A percentile compares a stretch with the other conserved stretches of the same genome.
Conservation (phyloP, 2,113 vertebrate genomes). For the Pavo muticus region DNA sequence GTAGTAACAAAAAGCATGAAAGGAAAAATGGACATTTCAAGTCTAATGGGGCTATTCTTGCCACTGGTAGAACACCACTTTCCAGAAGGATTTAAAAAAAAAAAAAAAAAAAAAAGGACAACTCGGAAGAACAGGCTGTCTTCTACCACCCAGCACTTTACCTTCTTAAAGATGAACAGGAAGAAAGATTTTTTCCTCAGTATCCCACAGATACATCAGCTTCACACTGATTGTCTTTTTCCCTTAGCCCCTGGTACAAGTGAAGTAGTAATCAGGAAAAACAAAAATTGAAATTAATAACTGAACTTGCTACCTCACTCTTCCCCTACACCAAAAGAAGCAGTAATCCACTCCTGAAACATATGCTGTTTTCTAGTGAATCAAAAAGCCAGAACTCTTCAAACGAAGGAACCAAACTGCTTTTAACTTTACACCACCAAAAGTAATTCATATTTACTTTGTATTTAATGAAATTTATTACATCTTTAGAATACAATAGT, state of each 20-base stretch:
- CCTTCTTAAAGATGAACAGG: neutral
- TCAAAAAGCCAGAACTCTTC: neutral
- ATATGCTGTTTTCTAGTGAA: neutral
- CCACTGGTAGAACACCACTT: neutral
- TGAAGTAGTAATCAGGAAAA: neutral
- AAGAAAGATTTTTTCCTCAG: neutral
- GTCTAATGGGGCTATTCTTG: neutral
- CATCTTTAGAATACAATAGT: neutral
- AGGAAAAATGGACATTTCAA: neutral
- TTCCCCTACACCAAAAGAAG: neutral
- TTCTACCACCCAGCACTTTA: neutral
- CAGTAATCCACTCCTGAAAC: neutral
- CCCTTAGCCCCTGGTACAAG: neutral
- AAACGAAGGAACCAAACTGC: neutral
- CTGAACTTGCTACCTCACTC: neutral
- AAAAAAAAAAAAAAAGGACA: neutral
- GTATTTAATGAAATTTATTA: neutral
- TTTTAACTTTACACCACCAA: neutral
- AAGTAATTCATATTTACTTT: neutral
- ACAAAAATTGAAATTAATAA: neutral
- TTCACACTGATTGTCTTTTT: neutral
- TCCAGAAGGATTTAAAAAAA: neutral
- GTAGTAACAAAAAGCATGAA: neutral
- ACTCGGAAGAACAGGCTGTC: neutral
- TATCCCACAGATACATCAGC: neutral